A percentile compares a stretch with the other conserved stretches of the same genome.
Evolutionary conservation across 2,113 vertebrate genomes (phyloP).

Genomic region (Hypocryptadius cinnamomeus): DNA sequence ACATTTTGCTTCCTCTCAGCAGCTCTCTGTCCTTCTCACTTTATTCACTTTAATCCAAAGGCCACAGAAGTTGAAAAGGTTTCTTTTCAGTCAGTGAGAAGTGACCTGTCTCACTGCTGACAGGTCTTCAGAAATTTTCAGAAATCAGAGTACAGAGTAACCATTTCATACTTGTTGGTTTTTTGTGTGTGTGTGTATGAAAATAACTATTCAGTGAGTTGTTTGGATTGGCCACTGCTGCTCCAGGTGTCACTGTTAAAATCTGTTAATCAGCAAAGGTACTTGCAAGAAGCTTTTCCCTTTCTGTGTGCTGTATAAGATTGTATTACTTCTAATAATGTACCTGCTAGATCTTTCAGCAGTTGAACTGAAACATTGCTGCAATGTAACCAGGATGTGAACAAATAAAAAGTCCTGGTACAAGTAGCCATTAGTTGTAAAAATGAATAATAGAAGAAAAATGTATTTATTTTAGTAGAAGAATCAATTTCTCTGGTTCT

Average conservation of each 20-base stretch:
- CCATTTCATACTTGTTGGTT: background rate
- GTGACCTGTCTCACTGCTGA: background rate
- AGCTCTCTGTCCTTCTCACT: background rate
- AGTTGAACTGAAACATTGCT: background rate
- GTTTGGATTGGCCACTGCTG: background rate
- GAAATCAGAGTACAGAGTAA: background rate
- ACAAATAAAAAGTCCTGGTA: background rate
- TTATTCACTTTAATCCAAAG: background rate
- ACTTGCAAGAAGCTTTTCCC: background rate
- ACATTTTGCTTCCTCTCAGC: background rate
- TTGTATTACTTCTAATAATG: background rate
- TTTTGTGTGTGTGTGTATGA: fast-evolving
- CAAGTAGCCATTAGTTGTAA: background rate
- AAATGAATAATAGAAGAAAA: background rate
- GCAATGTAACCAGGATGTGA: background rate
- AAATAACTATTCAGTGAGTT: background rate
- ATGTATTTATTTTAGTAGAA: background rate
- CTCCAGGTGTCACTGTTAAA: background rate
- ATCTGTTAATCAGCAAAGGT: background rate
- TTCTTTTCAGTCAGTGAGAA: no score
- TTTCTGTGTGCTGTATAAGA: background rate
- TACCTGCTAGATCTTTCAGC: background rate
- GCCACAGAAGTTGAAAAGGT: background rate
- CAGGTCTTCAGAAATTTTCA: background rate
- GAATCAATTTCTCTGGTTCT: background rate